These are phyloP conservation scores for Hestina assimilis DNA, from an alignment of 1,140 invertebrate genomes.

Conservation along the genomic window DNA sequence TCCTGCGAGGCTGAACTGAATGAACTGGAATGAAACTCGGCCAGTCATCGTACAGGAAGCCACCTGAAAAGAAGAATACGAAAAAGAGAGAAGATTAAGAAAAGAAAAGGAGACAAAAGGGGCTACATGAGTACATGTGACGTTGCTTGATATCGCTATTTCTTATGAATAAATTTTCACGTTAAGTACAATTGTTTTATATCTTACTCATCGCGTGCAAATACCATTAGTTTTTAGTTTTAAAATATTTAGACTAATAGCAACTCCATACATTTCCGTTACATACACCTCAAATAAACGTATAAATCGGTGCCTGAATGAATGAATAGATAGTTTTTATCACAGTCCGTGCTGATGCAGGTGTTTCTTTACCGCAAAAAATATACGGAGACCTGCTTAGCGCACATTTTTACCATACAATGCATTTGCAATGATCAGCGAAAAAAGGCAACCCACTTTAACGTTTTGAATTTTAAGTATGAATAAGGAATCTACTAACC, in stretches of 20 bases:
- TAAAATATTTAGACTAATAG: constrained; percentile 1
- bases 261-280: constrained; percentile 32
- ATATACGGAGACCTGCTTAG: constrained; percentile 41
- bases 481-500: not conserved
- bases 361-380: constrained; percentile 49
- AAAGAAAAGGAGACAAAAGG: too few species aligned
- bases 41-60: too few species aligned
- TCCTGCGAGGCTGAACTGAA: too few species aligned
- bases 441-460: constrained; percentile 20
- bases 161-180: too few species aligned
- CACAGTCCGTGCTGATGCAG: constrained; percentile 56
- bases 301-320: constrained; percentile 45
- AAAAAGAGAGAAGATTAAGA: too few species aligned
- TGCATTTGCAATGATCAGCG: constrained; percentile 6
- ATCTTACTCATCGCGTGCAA: too few species aligned
- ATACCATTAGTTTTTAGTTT: too few species aligned
- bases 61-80: too few species aligned
- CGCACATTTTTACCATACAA: constrained; percentile 37
- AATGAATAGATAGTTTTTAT: constrained; percentile 50
- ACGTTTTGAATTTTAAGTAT: not conserved
- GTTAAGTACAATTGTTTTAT: too few species aligned
- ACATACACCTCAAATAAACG: constrained; percentile 28
- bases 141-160: too few species aligned
- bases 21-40: too few species aligned
- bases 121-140: too few species aligned